Evolutionary conservation across 2,888 invertebrate genomes (phyloP), one percentile per base, ranked within the genome.

Genomic region (Rhaphigaster nebulosa): DNA sequence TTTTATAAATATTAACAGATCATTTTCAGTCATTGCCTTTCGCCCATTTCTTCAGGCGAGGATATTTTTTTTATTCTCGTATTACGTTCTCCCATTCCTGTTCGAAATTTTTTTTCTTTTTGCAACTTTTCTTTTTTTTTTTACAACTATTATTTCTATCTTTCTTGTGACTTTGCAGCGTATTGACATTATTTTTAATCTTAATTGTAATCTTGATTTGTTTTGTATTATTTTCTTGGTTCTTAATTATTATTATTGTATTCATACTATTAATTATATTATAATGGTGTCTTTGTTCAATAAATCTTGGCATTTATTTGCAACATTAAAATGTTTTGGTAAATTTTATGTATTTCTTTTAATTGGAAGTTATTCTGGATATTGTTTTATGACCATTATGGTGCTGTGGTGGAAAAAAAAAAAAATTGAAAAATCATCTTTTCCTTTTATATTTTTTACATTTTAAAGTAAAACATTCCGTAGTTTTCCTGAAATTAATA

Each of bases 231-330:
- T 87, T 87, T 52, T 87, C 54, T 54, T 87, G 52, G 56, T 50
- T 87, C 54, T 52, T 38, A 20, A 54, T 56, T 87, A 52, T 60
- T 34, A 60, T 54, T 56, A 88, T 88, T 88, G 65, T 88, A 88
- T 88, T 88, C 88, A 60, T 88, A 41, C 41, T 88, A 88, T 88
- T 88, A 88, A 60, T 60, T 88, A 60, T 88, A 60, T 88, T 88
- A 88, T 60, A 88, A 60, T 88, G 60, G 54, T 60, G 41, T 88
- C 56, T 60, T 88, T 88, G 88, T 60, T 88, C 88, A 88, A 88
- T 88, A 88, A 88, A 88, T 60, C 38, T 60, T 65, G 10, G 60
- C 60, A 60, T 88, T 88, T 88, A 29, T 60, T 88, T 56, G 88
- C 84, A 84, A 84, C 45, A 45, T 45, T n/a, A 84, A 84, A 84